A percentile compares a stretch with the other conserved stretches of the same genome.
phyloP scores from a whole-genome alignment of 2,113 vertebrate species.

The Vanacampus margaritifer region DNA sequence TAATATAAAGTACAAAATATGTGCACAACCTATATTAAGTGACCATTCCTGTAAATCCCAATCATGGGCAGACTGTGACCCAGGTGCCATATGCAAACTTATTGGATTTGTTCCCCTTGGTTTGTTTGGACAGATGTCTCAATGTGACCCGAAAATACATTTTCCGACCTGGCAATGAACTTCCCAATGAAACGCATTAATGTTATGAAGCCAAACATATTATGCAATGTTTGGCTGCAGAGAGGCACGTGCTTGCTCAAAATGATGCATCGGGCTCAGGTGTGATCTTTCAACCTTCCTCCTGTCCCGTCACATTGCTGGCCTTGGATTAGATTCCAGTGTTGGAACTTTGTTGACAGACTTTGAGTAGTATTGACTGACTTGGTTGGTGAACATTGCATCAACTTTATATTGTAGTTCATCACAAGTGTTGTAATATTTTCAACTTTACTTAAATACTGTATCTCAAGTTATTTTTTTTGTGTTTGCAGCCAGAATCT shows the following conservation, averaged over 20 bases:
- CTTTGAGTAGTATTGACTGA: neutral
- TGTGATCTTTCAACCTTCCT: neutral
- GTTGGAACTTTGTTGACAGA: constrained; percentile 3
- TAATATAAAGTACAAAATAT: no score
- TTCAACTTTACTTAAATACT: neutral
- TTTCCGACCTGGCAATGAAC: neutral
- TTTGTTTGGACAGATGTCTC: constrained; percentile 45
- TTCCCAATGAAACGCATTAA: neutral
- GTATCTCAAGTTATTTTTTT: neutral
- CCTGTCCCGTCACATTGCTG: neutral
- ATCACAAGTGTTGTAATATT: neutral
- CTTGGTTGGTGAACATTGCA: neutral
- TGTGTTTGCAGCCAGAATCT: neutral
- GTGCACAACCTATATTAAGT: no score
- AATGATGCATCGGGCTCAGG: constrained; percentile 4
- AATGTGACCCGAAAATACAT: constrained; percentile 11
- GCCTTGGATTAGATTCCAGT: neutral
- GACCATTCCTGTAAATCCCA: no score
- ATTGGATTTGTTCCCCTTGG: constrained; percentile 5
- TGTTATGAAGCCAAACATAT: neutral
- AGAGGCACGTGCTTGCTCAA: neutral
- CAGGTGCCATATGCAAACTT: neutral
- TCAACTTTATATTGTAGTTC: neutral
- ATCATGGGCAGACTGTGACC: no score
- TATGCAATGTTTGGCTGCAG: neutral